phyloP scores from a whole-genome alignment of 2,888 invertebrate genomes.

The Apodemia duryi region DNA sequence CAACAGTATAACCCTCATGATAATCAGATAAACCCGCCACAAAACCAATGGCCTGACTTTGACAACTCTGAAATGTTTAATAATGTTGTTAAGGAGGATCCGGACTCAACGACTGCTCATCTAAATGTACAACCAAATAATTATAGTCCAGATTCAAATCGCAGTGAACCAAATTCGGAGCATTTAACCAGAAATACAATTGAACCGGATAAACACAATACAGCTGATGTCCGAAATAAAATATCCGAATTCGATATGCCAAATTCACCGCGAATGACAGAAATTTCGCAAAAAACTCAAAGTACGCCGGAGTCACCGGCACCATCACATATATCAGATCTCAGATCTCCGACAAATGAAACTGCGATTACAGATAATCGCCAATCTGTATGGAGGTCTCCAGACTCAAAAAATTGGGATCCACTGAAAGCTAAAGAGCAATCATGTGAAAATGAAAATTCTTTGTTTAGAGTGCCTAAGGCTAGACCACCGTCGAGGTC shows the following conservation, averaged over 20 bases:
- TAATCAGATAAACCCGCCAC: conserved; percentile 42
- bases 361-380: conserved; percentile 49
- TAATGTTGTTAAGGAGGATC: conserved; percentile 84
- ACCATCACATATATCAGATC: conserved; percentile 55
- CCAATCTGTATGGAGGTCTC: conserved; percentile 70
- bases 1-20: conserved; percentile 43
- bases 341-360: conserved; percentile 63
- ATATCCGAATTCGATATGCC: conserved; percentile 70
- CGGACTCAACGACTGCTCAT: conserved; percentile 85
- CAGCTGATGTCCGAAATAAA: conserved; percentile 53
- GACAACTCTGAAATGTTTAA: conserved; percentile 63
- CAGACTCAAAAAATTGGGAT: conserved; percentile 70
- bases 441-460: conserved; percentile 65
- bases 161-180: conserved; percentile 70
- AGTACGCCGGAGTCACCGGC: conserved; percentile 62
- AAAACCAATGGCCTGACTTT: conserved; percentile 72
- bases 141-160: conserved; percentile 72
- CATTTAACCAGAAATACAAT: conserved; percentile 47
- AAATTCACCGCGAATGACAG: conserved; percentile 63
- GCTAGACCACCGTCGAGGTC: conserved; percentile 82
- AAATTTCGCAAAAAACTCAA: conserved; percentile 66
- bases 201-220: conserved; percentile 54
- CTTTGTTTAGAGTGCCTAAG: conserved; percentile 82
- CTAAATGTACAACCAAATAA: conserved; percentile 68
- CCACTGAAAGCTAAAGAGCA: conserved; percentile 60